Evolutionary conservation across 2,113 vertebrate species (phyloP).

Genomic region (Hippocampus guttulatus): DNA sequence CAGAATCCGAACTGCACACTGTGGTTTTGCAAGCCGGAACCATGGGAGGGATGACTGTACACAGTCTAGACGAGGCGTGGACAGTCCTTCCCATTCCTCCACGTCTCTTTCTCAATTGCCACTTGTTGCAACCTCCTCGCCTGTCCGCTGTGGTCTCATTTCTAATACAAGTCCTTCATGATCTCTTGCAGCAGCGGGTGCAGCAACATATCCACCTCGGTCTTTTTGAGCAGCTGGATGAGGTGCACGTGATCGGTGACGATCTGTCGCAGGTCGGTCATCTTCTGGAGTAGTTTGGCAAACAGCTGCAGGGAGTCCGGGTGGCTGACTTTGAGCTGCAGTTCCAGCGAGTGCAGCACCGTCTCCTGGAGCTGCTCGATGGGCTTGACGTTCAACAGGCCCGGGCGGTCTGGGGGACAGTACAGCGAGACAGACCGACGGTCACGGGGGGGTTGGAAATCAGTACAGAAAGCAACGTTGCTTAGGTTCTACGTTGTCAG

Average conservation of each 20-base stretch:
- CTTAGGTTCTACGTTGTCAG: neutral
- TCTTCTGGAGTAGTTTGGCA: slow-evolving; percentile 97
- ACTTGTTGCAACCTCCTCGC: slow-evolving; percentile 10
- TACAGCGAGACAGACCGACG: neutral
- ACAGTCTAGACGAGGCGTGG: slow-evolving; percentile 40
- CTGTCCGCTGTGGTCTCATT: slow-evolving; percentile 15
- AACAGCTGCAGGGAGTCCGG: slow-evolving; percentile 94
- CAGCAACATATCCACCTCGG: slow-evolving; percentile 89
- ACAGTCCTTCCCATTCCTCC: slow-evolving; percentile 28
- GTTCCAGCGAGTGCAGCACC: slow-evolving; percentile 89
- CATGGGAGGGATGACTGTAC: slow-evolving; percentile 29
- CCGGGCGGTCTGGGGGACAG: slow-evolving; percentile 84
- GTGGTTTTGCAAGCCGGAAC: slow-evolving; percentile 41
- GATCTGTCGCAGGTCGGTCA: slow-evolving; percentile 98
- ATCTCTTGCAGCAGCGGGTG: slow-evolving; percentile 97
- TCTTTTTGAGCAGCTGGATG: slow-evolving; percentile 91
- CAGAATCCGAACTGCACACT: slow-evolving; percentile 14
- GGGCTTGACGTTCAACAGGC: slow-evolving; percentile 92
- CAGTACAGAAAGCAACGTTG: neutral
- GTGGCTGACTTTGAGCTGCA: slow-evolving; percentile 93
- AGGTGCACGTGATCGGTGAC: slow-evolving; percentile 94
- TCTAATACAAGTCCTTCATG: slow-evolving; percentile 95
- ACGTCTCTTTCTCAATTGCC: slow-evolving; percentile 35
- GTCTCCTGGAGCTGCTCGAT: slow-evolving; percentile 97
- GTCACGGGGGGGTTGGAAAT: neutral